These are phyloP conservation scores for Gymnorhina tibicen DNA, from an alignment of 2,113 vertebrate species.

Conservation along the genomic window DNA sequence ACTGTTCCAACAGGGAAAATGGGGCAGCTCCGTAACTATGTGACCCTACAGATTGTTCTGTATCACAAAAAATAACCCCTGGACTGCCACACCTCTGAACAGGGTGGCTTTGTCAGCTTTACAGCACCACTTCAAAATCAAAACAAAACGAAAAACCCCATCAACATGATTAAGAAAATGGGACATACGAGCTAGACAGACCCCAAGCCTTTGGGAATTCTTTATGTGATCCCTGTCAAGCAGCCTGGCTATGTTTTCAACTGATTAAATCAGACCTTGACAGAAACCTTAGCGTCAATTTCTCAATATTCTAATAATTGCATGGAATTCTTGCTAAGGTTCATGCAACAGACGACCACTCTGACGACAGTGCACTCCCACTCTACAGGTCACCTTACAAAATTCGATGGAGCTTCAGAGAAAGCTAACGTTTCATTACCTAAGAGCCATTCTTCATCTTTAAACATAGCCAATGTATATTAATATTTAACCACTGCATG, in stretches of 20 bases:
- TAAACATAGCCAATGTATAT: constrained; percentile 22
- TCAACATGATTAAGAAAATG: background rate
- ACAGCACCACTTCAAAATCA: background rate
- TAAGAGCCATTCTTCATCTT: constrained; percentile 29
- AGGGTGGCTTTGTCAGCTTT: background rate
- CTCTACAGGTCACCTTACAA: background rate
- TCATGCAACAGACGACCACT: background rate
- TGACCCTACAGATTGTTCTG: background rate
- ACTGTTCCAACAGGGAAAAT: background rate
- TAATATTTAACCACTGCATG: constrained; percentile 57
- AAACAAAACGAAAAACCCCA: background rate
- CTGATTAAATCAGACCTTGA: constrained; percentile 8
- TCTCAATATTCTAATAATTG: background rate
- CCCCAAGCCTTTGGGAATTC: background rate
- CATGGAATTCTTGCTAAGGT: background rate
- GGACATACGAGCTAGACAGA: background rate
- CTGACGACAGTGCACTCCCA: background rate
- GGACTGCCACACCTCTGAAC: background rate
- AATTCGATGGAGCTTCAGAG: background rate
- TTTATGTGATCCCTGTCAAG: background rate
- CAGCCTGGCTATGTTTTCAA: background rate
- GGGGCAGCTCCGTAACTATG: rapidly evolving
- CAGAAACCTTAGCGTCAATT: background rate
- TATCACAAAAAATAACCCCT: background rate
- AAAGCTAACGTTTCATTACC: background rate